phyloP scores from a whole-genome alignment of 2,113 vertebrate species.

The Pipa parva region DNA sequence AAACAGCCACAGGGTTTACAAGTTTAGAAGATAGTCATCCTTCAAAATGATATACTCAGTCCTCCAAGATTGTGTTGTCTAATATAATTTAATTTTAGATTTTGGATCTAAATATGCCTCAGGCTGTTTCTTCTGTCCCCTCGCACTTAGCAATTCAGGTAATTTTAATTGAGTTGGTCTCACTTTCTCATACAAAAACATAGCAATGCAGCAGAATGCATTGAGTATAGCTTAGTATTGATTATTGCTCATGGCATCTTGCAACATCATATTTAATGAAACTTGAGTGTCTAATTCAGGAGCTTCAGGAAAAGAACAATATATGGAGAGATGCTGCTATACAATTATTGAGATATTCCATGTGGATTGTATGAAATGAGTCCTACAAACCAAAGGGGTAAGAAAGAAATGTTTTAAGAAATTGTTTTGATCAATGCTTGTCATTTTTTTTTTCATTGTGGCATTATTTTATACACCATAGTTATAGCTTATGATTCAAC shows the following conservation, averaged over 20 bases:
- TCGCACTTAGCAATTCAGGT: constrained; percentile 2
- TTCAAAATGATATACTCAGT: constrained; percentile 38
- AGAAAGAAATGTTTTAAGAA: too few relatives aligned
- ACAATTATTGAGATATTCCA: constrained; percentile 33
- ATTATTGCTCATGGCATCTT: constrained; percentile 19
- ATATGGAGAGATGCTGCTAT: constrained; percentile 23
- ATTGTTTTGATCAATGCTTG: too few relatives aligned
- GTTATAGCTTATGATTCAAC: too few relatives aligned
- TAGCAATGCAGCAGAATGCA: constrained; percentile 17
- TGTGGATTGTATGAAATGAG: constrained; percentile 32
- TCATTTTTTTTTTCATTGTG: too few relatives aligned
- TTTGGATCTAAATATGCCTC: constrained; percentile 2
- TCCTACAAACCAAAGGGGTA: background rate
- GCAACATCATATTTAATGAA: constrained; percentile 17
- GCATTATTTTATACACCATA: too few relatives aligned
- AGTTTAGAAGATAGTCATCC: constrained; percentile 37
- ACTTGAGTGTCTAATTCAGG: constrained; percentile 23
- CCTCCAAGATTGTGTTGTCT: constrained; percentile 37
- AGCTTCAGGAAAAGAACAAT: constrained; percentile 26
- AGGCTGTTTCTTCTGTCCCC: constrained; percentile 15
- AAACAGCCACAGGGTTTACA: constrained; percentile 41
- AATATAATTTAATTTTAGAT: constrained; percentile 42
- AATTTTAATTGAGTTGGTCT: constrained; percentile 12
- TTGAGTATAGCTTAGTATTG: constrained; percentile 12
- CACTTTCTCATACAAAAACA: background rate